Evolutionary conservation across 2,113 vertebrate species (phyloP).

Genomic region (Passer montanus): DNA sequence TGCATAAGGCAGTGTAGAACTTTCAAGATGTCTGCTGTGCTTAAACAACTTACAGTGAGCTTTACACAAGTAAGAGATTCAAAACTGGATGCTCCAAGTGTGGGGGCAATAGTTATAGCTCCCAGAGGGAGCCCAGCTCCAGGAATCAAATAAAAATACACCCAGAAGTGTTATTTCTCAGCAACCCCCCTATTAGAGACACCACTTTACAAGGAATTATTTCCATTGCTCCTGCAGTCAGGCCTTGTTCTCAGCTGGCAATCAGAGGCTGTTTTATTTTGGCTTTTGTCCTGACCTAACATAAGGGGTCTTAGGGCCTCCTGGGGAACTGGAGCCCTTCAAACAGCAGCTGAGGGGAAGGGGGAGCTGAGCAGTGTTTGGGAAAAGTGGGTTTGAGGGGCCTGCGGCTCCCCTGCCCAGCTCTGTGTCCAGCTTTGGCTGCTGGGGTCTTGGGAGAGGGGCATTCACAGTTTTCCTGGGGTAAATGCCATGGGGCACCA

Average conservation of each 20-base stretch:
- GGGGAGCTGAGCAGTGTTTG: fast-evolving
- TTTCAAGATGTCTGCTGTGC: not conserved
- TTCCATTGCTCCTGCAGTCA: not conserved
- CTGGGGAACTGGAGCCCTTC: not conserved
- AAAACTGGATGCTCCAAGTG: not conserved
- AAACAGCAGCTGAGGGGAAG: not conserved
- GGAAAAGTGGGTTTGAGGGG: not conserved
- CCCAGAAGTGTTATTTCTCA: not conserved
- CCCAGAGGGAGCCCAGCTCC: not conserved
- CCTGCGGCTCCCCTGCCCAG: not conserved
- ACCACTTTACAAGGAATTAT: not conserved
- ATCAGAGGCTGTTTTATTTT: not conserved
- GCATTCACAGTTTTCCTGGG: not conserved
- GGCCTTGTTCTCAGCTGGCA: not conserved
- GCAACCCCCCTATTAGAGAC: not conserved
- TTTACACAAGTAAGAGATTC: not conserved
- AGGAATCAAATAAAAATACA: not conserved
- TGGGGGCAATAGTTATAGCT: not conserved
- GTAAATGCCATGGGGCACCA: not conserved
- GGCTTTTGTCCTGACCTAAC: not conserved
- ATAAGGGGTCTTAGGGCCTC: not conserved
- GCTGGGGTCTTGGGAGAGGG: not conserved
- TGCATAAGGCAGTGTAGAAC: not conserved
- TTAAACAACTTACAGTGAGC: not conserved
- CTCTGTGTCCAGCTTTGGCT: not conserved